Evolutionary conservation across 2,113 vertebrate species (phyloP), one percentile per base, ranked within the genome.

Genomic region (Eidolon helvum): DNA sequence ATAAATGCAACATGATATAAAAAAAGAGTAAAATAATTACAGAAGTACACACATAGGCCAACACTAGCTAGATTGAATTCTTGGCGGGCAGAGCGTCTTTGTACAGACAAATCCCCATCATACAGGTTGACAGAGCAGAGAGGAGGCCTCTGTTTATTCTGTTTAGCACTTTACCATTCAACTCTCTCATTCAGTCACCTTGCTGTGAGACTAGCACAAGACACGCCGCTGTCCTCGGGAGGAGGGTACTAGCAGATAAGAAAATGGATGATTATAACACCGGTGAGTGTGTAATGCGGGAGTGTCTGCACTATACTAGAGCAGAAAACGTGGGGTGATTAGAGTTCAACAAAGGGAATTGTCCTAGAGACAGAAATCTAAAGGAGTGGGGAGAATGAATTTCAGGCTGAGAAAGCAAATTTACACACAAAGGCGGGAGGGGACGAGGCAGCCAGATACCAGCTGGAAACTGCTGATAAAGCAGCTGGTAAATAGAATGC

Each of bases 361-460:
- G 12, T 24, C 26, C 38, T 40, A 5, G 19, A 61, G 15, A 65
- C 0, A 50, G 48, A 74, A 38, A 91, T 11, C 2, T 33, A 1
- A 16, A 30, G 35, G 26, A 7, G 1, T 8, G 35, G 24, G 12
- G 12, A 5, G 12, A 61, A 9, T 12, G 33, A 43, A 12, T 50
- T 45, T 45, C 22, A 43, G 48, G 9, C 16, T 2, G 22, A 78
- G 55, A 10, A 24, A 79, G 69, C 57, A 68, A 2, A 66, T 33
- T 16, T 45, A 33, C 4, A 7, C 26, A 33, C 82, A 26, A 21
- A 40, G 26, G 26, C 7, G 4, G 30, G 4, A 43, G 63, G 2
- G 1, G 26, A 10, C 2, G 7, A 38, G 30, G 22, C 2, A 19
- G 15, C 5, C 9, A 15, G 43, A 30, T 3, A n/a, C 18, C 1